phyloP scores from a whole-genome alignment of 1,140 invertebrate genomes.

The Camponotus floridanus region DNA sequence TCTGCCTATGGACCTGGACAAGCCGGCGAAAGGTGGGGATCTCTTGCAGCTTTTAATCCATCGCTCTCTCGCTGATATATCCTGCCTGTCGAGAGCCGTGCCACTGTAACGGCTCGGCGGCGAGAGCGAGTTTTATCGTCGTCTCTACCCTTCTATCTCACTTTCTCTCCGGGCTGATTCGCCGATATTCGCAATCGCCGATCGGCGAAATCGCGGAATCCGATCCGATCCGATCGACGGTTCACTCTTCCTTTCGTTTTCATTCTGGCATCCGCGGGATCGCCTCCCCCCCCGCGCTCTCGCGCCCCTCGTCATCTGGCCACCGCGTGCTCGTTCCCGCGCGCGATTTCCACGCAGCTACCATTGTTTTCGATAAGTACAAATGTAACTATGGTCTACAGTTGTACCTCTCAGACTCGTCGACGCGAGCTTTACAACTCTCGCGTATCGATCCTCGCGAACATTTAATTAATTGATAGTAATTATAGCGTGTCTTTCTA shows the following conservation, averaged over 20 bases:
- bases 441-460: neutral
- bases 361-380: constrained; percentile 16
- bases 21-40: constrained; percentile 52
- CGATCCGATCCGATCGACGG: constrained; percentile 33
- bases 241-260: constrained; percentile 59
- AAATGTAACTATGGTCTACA: neutral
- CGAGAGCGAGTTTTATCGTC: constrained; percentile 46
- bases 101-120: constrained; percentile 29
- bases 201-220: constrained; percentile 52
- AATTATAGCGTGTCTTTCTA: neutral
- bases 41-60: constrained; percentile 62
- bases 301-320: constrained; percentile 5
- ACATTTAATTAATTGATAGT: neutral
- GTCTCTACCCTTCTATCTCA: neutral
- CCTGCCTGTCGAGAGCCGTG: constrained; percentile 30
- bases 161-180: no score
- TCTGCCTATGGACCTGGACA: constrained; percentile 43
- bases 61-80: constrained; percentile 56
- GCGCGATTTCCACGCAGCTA: constrained; percentile 26
- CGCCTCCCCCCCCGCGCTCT: neutral
- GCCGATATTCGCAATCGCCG: constrained; percentile 14
- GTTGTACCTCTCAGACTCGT: neutral
- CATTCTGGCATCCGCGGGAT: constrained; percentile 9
- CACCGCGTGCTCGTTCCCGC: constrained; percentile 28
- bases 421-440: constrained; percentile 3